A percentile compares a stretch with the other conserved stretches of the same genome.
Conservation (phyloP, 1,140 invertebrate genomes). For the Archegozetes longisetosus region DNA sequence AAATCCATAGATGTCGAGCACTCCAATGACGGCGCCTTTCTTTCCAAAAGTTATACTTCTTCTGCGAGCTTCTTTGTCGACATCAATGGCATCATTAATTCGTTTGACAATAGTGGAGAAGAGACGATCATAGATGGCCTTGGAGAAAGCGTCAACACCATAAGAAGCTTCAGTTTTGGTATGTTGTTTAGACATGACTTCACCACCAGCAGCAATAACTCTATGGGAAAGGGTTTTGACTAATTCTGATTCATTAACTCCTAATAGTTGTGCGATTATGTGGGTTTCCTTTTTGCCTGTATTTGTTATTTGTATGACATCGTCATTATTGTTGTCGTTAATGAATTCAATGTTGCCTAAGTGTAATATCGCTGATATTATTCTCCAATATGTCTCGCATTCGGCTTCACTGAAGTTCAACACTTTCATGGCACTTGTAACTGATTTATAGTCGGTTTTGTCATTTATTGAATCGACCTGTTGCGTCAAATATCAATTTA, state of each 20-base stretch:
- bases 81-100: slow-evolving; percentile 53
- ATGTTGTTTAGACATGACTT: slow-evolving; percentile 82
- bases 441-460: slow-evolving; percentile 42
- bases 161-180: slow-evolving; percentile 42
- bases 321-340: not conserved
- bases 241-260: slow-evolving; percentile 53
- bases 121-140: slow-evolving; percentile 53
- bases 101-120: slow-evolving; percentile 57
- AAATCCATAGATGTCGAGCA: slow-evolving; percentile 76
- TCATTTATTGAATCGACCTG: slow-evolving; percentile 22
- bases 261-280: slow-evolving; percentile 46
- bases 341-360: slow-evolving; percentile 58
- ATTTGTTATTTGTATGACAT: not conserved
- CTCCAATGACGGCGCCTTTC: slow-evolving; percentile 30
- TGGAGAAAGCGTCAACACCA: slow-evolving; percentile 43
- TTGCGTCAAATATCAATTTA: too few relatives aligned
- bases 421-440: slow-evolving; percentile 61
- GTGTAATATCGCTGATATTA: slow-evolving; percentile 74
- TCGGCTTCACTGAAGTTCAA: slow-evolving; percentile 64
- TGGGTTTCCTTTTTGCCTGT: slow-evolving; percentile 18
- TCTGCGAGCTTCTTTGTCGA: slow-evolving; percentile 63
- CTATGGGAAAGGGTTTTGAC: slow-evolving; percentile 58
- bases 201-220: slow-evolving; percentile 79
- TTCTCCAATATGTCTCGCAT: slow-evolving; percentile 70
- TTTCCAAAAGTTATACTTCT: slow-evolving; percentile 26